Conservation (phyloP, 2,113 vertebrate genomes). For the Leptobrachium ailaonicum region DNA sequence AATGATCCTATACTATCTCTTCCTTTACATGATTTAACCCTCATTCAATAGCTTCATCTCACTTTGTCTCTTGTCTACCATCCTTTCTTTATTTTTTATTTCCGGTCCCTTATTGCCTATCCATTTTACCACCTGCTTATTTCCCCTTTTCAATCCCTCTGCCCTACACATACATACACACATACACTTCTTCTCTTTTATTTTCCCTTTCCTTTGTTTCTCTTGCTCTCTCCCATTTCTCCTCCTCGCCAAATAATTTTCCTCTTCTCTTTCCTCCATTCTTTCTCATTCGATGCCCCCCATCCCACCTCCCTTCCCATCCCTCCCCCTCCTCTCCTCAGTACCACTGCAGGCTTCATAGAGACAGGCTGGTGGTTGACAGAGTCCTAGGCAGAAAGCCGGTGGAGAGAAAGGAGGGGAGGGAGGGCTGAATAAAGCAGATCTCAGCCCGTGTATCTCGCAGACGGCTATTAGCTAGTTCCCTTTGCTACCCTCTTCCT, state of each 20-base stretch:
- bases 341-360: conserved; percentile 46
- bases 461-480: conserved; percentile 41
- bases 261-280: conserved; percentile 3
- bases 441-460: conserved; percentile 28
- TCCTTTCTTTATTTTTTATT: conserved; percentile 69
- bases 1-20: background rate
- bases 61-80: conserved; percentile 60
- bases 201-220: conserved; percentile 9
- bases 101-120: conserved; percentile 64
- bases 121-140: conserved; percentile 45
- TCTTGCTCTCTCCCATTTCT: conserved; percentile 21
- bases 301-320: conserved; percentile 16
- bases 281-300: conserved; percentile 13
- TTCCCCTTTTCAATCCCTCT: conserved; percentile 11
- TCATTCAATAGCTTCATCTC: background rate
- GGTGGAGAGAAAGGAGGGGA: conserved; percentile 25
- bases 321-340: conserved; percentile 43
- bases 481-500: conserved; percentile 30
- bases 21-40: background rate
- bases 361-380: conserved; percentile 46
- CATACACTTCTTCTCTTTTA: background rate
- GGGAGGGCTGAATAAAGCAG: conserved; percentile 39
- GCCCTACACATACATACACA: too few species aligned
- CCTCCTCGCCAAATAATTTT: conserved; percentile 16
- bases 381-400: conserved; percentile 35